These are phyloP conservation scores for Plodia interpunctella DNA, from an alignment of 1,140 invertebrate genomes.

Conservation along the genomic window DNA sequence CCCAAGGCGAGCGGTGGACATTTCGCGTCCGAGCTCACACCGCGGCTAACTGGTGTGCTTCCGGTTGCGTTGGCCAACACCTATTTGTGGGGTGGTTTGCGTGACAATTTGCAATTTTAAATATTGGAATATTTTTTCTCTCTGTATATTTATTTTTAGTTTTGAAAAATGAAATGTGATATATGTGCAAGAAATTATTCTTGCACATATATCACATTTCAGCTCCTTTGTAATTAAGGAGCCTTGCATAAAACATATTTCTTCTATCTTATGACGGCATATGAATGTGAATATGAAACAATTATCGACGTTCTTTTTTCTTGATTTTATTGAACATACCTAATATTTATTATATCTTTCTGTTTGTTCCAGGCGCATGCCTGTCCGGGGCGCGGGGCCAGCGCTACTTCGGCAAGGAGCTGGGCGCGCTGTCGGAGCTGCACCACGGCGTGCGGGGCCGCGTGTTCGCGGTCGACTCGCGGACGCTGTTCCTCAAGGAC, in stretches of 20 bases:
- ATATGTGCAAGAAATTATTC: no score
- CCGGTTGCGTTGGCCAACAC: background rate
- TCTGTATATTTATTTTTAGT: no score
- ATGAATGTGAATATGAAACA: no score
- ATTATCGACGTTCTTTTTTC: no score
- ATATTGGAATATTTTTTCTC: no score
- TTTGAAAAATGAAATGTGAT: no score
- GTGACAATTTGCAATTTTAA: background rate
- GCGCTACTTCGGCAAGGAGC: slow-evolving; percentile 86
- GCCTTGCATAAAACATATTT: no score
- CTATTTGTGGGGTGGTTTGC: background rate
- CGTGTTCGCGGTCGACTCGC: slow-evolving; percentile 77
- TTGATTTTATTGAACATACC: no score
- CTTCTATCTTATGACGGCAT: no score
- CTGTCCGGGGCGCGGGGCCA: slow-evolving; percentile 13
- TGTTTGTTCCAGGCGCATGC: background rate
- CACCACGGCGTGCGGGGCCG: slow-evolving; percentile 91
- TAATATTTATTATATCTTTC: background rate
- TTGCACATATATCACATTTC: no score
- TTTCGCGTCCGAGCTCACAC: slow-evolving; percentile 10
- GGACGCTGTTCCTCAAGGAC: no score
- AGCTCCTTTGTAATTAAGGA: no score
- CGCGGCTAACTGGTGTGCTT: background rate
- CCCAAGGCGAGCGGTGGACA: slow-evolving; percentile 27
- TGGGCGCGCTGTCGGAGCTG: slow-evolving; percentile 86